phyloP scores from a whole-genome alignment of 2,113 vertebrate genomes.

The Crotalus helleri region DNA sequence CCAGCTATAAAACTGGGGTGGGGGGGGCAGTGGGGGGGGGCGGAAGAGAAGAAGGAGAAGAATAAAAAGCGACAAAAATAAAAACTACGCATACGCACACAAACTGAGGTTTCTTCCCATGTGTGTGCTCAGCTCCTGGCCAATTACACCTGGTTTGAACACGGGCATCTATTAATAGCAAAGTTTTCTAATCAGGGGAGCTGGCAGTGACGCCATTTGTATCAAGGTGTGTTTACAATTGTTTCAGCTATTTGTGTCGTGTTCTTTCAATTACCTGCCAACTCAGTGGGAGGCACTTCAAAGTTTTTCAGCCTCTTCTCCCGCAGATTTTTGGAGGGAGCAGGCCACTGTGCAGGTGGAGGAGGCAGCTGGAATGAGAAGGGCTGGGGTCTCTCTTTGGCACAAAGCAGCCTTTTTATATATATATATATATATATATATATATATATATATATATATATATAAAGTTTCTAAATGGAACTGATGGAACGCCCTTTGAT shows the following conservation, averaged over 20 bases:
- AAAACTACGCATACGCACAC: constrained; percentile 28
- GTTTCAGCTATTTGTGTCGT: constrained; percentile 69
- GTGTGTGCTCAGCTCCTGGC: constrained; percentile 73
- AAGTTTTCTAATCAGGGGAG: constrained; percentile 74
- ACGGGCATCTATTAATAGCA: constrained; percentile 68
- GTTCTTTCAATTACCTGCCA: constrained; percentile 69
- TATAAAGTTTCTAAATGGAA: too few relatives aligned
- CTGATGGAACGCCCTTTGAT: neutral
- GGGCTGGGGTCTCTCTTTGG: neutral
- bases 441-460: too few relatives aligned
- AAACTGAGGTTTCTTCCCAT: constrained; percentile 84
- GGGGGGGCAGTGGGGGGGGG: neutral
- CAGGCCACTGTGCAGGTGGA: neutral
- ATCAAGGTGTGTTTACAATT: constrained; percentile 76
- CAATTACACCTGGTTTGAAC: constrained; percentile 81
- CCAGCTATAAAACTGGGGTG: constrained; percentile 87
- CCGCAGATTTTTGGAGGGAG: neutral
- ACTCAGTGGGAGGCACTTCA: constrained; percentile 54
- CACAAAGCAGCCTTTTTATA: neutral
- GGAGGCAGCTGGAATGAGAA: neutral
- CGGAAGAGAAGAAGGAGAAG: constrained; percentile 74
- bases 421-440: too few relatives aligned
- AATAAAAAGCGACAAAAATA: constrained; percentile 78
- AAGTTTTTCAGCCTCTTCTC: constrained; percentile 56
- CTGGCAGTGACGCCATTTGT: constrained; percentile 66